Conservation (phyloP, 2,888 invertebrate species). For the Sinhomidia bicolor region DNA sequence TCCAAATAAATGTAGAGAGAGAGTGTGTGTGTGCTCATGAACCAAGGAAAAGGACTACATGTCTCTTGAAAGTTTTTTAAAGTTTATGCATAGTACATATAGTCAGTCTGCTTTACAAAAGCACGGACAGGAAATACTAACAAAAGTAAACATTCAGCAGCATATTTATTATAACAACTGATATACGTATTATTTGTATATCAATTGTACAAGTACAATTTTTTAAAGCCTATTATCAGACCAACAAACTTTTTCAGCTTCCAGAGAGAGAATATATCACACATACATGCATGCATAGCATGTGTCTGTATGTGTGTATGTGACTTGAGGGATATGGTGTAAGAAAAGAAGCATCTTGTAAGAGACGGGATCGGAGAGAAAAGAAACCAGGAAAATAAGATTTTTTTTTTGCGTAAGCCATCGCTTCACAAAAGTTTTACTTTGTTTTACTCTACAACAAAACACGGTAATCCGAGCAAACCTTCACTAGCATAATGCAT, state of each 20-base stretch:
- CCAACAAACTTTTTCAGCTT: not conserved
- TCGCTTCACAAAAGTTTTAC: not conserved
- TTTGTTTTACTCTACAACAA: constrained; percentile 20
- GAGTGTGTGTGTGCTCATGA: not conserved
- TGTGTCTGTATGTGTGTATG: too few relatives aligned
- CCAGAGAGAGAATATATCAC: not conserved
- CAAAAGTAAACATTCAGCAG: not conserved
- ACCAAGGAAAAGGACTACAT: not conserved
- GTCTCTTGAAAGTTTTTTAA: too few relatives aligned
- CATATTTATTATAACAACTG: not conserved
- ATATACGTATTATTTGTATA: not conserved
- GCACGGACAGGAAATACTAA: not conserved
- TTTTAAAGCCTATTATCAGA: constrained; percentile 3
- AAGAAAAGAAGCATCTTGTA: too few relatives aligned
- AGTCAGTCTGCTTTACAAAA: not conserved
- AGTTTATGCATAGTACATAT: not conserved
- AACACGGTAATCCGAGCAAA: too few relatives aligned
- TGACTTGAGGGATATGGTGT: not conserved
- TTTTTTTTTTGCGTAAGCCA: constrained; percentile 37
- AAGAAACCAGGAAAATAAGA: constrained; percentile 63
- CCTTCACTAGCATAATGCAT: too few relatives aligned
- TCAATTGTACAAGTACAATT: not conserved
- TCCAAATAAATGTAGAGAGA: not conserved
- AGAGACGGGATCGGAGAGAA: not conserved
- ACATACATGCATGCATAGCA: too few relatives aligned